A percentile compares a stretch with the other conserved stretches of the same genome.
Conservation (phyloP, 2,797 vertebrate genomes). For the Dendrocincla fuliginosa region DNA sequence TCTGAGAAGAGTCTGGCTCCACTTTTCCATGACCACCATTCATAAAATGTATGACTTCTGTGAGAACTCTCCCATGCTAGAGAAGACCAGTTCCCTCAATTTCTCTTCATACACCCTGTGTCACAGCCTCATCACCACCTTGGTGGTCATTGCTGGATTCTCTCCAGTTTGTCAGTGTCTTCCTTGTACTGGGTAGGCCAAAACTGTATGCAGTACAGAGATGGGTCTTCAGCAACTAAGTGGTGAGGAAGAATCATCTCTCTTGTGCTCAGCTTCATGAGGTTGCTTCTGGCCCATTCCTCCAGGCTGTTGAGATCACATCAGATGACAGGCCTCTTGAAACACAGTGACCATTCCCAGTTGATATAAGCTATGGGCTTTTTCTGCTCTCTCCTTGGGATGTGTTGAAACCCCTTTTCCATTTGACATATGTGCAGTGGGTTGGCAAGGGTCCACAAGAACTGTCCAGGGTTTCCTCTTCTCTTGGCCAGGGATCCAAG, state of each 20-base stretch:
- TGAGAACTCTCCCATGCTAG: not conserved
- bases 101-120: not conserved
- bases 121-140: not conserved
- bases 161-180: not conserved
- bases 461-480: not conserved
- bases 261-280: accelerated
- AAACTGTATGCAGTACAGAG: not conserved
- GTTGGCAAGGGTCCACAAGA: not conserved
- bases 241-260: not conserved
- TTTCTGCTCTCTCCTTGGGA: not conserved
- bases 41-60: not conserved
- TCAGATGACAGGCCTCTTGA: accelerated
- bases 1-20: not conserved
- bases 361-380: not conserved
- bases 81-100: not conserved
- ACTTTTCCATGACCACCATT: not conserved
- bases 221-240: not conserved
- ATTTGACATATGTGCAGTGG: accelerated
- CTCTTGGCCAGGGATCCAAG: not conserved
- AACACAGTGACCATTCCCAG: not conserved
- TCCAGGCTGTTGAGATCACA: not conserved
- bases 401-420: not conserved
- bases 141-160: not conserved
- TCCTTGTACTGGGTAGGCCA: not conserved
- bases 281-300: not conserved